Conservation (phyloP, 2,888 invertebrate genomes). For the Arge pagana region DNA sequence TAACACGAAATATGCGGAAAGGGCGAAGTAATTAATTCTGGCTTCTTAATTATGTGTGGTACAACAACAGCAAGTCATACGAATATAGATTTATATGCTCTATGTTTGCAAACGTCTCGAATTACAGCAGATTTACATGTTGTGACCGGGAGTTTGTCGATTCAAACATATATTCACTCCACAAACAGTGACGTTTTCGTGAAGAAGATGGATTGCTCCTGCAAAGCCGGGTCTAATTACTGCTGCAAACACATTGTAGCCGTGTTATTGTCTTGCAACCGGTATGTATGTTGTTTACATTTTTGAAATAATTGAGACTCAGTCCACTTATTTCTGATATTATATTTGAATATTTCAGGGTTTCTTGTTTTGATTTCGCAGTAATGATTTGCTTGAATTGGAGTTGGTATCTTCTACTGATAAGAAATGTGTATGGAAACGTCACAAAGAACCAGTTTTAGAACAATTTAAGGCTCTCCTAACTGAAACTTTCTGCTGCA, state of each 20-base stretch:
- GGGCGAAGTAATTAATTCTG: slow-evolving; percentile 25
- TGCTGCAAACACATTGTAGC: slow-evolving; percentile 22
- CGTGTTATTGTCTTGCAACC: slow-evolving; percentile 22
- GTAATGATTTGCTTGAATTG: too few species aligned
- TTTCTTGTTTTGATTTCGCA: too few species aligned
- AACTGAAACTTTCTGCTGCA: slow-evolving; percentile 15
- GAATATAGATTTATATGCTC: slow-evolving; percentile 18
- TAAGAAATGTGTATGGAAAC: slow-evolving; percentile 21
- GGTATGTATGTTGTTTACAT: too few species aligned
- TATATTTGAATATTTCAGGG: too few species aligned
- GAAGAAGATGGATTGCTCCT: slow-evolving; percentile 20
- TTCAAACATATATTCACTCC: too few species aligned
- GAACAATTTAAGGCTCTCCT: slow-evolving; percentile 23
- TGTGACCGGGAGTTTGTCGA: slow-evolving; percentile 18
- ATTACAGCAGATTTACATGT: slow-evolving; percentile 16
- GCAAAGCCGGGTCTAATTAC: slow-evolving; percentile 21
- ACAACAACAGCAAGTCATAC: slow-evolving; percentile 2
- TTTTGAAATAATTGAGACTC: too few species aligned
- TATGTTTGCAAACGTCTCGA: slow-evolving; percentile 21
- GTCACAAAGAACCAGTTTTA: slow-evolving; percentile 17
- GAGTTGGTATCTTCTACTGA: slow-evolving; percentile 25
- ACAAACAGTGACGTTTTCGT: slow-evolving; percentile 6
- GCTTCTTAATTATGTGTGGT: slow-evolving; percentile 23
- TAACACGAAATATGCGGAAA: slow-evolving; percentile 26
- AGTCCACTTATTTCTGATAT: too few species aligned